Conservation (phyloP, 2,888 invertebrate genomes). For the Heliconius cydno region DNA sequence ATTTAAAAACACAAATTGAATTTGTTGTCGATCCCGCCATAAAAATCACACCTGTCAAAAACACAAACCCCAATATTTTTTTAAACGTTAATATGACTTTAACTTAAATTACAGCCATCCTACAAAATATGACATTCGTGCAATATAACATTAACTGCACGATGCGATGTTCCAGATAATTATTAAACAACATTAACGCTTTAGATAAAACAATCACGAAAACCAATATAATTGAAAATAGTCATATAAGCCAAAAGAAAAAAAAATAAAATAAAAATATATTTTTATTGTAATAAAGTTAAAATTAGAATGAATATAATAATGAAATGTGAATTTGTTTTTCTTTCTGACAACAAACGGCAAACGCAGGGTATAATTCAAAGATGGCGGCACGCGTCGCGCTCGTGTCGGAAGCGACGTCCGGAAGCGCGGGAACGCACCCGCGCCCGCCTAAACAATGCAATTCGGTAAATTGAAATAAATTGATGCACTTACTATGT, state of each 20-base stretch:
- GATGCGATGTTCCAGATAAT: conserved; percentile 73
- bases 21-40: neutral
- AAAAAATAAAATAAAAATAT: conserved; percentile 43
- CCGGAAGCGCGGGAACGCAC: conserved; percentile 76
- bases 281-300: conserved; percentile 46
- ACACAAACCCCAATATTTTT: neutral
- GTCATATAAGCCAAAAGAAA: conserved; percentile 3
- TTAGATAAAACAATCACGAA: conserved; percentile 75
- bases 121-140: conserved; percentile 59
- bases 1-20: neutral
- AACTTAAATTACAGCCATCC: conserved; percentile 66
- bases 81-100: conserved; percentile 60
- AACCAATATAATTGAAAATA: conserved; percentile 37
- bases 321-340: conserved; percentile 55
- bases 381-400: conserved; percentile 80
- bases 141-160: conserved; percentile 64
- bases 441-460: conserved; percentile 75
- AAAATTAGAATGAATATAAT: conserved; percentile 41
- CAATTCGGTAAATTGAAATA: conserved; percentile 81
- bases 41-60: neutral
- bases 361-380: conserved; percentile 74
- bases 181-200: conserved; percentile 76
- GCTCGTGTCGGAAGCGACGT: conserved; percentile 75
- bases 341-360: conserved; percentile 64
- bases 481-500: conserved; percentile 77